Conservation (phyloP, 1,140 invertebrate genomes). For the Drosophila albomicans region DNA sequence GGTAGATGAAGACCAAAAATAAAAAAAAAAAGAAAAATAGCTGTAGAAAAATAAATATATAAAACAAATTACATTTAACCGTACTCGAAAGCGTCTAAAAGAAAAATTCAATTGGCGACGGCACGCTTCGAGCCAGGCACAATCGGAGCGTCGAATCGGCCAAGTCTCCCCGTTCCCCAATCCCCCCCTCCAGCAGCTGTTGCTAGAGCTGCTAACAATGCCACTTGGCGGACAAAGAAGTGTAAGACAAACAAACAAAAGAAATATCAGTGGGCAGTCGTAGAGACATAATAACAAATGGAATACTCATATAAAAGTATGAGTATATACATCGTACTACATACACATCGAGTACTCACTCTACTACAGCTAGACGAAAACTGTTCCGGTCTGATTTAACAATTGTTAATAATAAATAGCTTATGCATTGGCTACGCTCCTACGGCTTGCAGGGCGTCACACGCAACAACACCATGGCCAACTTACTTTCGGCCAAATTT, state of each 20-base stretch:
- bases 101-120: constrained; percentile 76
- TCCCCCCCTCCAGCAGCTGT: not conserved
- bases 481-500: constrained; percentile 46
- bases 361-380: constrained; percentile 51
- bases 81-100: constrained; percentile 54
- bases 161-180: not conserved
- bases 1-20: constrained; percentile 13
- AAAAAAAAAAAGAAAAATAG: constrained; percentile 12
- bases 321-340: not conserved
- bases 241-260: constrained; percentile 48
- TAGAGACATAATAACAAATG: constrained; percentile 44
- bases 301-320: not conserved
- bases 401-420: constrained; percentile 80
- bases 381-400: constrained; percentile 83
- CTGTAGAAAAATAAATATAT: constrained; percentile 42
- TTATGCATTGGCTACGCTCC: constrained; percentile 70
- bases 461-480: constrained; percentile 47
- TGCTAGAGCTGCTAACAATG: constrained; percentile 59
- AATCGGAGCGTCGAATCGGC: constrained; percentile 4
- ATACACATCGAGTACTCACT: constrained; percentile 32
- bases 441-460: constrained; percentile 35
- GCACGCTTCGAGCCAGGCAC: constrained; percentile 59
- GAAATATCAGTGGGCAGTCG: constrained; percentile 55
- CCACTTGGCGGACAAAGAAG: constrained; percentile 61
- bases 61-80: constrained; percentile 78